Percentiles rank a stretch among this genome's conserved stretches.
Evolutionary conservation across 2,797 vertebrate species (phyloP).

Genomic region (Peromyscus attwateri): DNA sequence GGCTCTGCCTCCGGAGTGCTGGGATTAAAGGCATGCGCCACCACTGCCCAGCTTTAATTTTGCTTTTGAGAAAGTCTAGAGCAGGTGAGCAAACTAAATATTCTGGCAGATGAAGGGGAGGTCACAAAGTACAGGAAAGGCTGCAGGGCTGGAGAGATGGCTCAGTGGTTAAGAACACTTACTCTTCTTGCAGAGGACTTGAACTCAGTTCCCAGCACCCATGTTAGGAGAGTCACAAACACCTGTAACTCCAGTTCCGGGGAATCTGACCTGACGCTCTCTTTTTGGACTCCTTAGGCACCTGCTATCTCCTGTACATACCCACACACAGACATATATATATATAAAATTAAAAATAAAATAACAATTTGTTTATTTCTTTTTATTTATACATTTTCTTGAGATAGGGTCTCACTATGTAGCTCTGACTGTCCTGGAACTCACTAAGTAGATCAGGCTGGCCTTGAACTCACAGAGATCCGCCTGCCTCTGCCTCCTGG

Average conservation of each 20-base stretch:
- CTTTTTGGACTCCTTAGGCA: neutral
- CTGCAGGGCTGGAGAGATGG: neutral
- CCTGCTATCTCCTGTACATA: no score
- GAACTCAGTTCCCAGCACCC: neutral
- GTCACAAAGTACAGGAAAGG: neutral
- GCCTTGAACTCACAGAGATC: no score
- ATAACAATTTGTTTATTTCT: neutral
- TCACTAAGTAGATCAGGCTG: no score
- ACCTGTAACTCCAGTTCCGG: neutral
- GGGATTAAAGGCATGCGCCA: no score
- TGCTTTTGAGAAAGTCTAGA: constrained; percentile 39
- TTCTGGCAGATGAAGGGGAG: constrained; percentile 17
- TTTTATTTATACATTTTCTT: neutral
- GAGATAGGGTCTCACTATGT: no score
- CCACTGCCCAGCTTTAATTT: neutral
- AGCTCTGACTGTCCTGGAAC: no score
- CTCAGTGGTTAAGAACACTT: neutral
- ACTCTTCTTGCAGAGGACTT: neutral
- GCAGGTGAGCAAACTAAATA: constrained; percentile 30
- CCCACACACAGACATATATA: neutral
- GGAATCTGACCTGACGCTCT: neutral
- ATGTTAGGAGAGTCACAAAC: neutral
- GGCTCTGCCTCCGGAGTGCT: neutral
- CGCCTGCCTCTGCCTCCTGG: no score
- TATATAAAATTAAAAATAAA: neutral